Evolutionary conservation across 2,113 vertebrate species (phyloP), one percentile per base, ranked within the genome.

Genomic region (Scomber scombrus): DNA sequence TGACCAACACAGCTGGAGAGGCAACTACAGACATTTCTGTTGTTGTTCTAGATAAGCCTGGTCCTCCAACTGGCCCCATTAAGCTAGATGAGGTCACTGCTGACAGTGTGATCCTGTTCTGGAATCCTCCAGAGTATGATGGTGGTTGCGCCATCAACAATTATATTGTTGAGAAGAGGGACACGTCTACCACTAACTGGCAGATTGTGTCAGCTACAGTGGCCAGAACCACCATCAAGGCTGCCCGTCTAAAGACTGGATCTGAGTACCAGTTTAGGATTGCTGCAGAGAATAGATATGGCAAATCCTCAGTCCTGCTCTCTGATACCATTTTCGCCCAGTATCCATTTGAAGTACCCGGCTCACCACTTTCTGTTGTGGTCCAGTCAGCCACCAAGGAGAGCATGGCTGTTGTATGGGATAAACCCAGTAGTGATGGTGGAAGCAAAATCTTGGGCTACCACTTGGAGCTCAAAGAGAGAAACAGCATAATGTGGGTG

Each of bases 181-280:
- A 99, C 75, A 99, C 98, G 63, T 97, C 98, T n/a, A 98, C 97
- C n/a, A 99, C 97, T 3, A 94, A 95, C 84, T 99, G 98, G 98
- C 97, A 99, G 74, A 97, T 97, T 89, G 97, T 99, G 66, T 99
- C 98, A 82, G 97, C 98, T 54, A 99, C 98, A 34, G 97, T 99
- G 75, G 98, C 98, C 68, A 97, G 98, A 93, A 99, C 97, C 85
- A 99, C 96, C 12, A 96, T 98, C 87, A 99, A 99, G 88, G 97
- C 97, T 52, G 95, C 94, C 73, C 95, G 96, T 75, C 92, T 99
- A 26, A 99, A 98, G 94, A 99, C 97, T 78, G 98, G 98, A 50
- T 95, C 81, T 75, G 97, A 99, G 67, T 99, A 99, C 91, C 98
- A 99, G 81, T 99, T 99, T 88, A 97, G 97, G 89, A 97, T 99